phyloP scores from a whole-genome alignment of 2,888 invertebrate species.

The Crioceris asparagi region DNA sequence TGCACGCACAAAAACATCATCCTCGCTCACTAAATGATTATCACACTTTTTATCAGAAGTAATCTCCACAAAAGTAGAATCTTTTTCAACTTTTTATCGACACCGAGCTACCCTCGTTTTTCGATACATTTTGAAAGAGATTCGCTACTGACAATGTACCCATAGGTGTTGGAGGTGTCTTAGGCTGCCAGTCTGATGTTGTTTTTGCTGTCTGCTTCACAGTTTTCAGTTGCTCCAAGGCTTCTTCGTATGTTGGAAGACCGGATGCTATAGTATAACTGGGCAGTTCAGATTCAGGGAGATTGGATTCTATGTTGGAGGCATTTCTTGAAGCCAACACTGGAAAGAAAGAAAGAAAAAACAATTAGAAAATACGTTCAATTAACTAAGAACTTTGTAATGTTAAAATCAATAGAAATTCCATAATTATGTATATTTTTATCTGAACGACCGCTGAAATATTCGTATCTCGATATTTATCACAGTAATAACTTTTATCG shows the following conservation, averaged over 20 bases:
- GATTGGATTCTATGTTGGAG: conserved; percentile 31
- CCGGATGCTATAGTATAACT: conserved; percentile 56
- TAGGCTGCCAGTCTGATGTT: conserved; percentile 22
- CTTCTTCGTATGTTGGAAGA: conserved; percentile 52
- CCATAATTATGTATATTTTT: too few species aligned
- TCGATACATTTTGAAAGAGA: too few species aligned
- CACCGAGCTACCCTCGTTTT: conserved; percentile 9
- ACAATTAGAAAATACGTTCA: neutral
- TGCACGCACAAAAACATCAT: too few species aligned
- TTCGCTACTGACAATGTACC: too few species aligned
- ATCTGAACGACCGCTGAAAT: too few species aligned
- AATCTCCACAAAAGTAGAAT: too few species aligned
- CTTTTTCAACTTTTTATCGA: conserved; percentile 12
- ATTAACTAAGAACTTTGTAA: too few species aligned
- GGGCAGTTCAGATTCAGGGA: conserved; percentile 43
- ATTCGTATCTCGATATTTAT: too few species aligned
- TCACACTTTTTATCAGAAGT: too few species aligned
- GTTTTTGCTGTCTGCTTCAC: conserved; percentile 23
- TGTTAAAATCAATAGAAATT: too few species aligned
- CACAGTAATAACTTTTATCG: too few species aligned
- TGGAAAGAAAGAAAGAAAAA: conserved; percentile 29
- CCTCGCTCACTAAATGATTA: too few species aligned
- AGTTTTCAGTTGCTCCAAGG: conserved; percentile 47
- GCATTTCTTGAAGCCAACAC: conserved; percentile 35
- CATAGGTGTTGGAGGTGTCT: conserved; percentile 28